These are phyloP conservation scores for Morinoia aosen DNA, from an alignment of 2,888 invertebrate genomes.

Conservation along the genomic window DNA sequence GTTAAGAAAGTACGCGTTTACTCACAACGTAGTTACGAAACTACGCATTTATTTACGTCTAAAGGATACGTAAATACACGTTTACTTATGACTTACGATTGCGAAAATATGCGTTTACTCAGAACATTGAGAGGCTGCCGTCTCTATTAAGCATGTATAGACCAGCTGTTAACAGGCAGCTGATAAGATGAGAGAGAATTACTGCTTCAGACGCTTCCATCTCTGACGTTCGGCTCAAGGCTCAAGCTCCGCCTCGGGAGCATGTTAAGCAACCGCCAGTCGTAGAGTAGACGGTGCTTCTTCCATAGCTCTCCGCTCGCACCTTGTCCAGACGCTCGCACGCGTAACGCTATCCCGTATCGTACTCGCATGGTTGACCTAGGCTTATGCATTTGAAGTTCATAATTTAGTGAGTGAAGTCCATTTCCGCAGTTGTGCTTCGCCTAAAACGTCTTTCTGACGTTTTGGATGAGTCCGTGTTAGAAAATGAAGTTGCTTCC, in stretches of 20 bases:
- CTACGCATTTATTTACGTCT: neutral
- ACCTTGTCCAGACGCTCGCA: neutral
- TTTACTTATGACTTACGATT: neutral
- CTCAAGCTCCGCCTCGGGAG: neutral
- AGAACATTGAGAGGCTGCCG: neutral
- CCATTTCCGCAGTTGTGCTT: too few relatives aligned
- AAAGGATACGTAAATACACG: neutral
- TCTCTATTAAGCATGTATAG: neutral
- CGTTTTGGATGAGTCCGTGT: neutral
- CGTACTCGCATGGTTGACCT: neutral
- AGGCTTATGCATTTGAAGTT: neutral
- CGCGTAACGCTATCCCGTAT: neutral
- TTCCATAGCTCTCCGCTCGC: neutral
- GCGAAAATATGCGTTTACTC: neutral
- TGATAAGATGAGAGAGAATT: neutral
- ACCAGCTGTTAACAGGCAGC: constrained; percentile 1
- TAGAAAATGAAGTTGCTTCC: neutral
- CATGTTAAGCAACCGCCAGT: neutral
- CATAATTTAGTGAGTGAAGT: too few relatives aligned
- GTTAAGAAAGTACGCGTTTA: too few relatives aligned
- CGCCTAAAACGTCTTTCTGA: too few relatives aligned
- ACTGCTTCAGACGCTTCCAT: neutral
- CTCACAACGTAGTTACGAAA: too few relatives aligned
- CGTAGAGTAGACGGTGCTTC: neutral
- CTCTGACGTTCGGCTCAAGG: neutral